Evolutionary conservation across 1,140 invertebrate species (phyloP), one percentile per base, ranked within the genome.

Genomic region (Bombus confusus): DNA sequence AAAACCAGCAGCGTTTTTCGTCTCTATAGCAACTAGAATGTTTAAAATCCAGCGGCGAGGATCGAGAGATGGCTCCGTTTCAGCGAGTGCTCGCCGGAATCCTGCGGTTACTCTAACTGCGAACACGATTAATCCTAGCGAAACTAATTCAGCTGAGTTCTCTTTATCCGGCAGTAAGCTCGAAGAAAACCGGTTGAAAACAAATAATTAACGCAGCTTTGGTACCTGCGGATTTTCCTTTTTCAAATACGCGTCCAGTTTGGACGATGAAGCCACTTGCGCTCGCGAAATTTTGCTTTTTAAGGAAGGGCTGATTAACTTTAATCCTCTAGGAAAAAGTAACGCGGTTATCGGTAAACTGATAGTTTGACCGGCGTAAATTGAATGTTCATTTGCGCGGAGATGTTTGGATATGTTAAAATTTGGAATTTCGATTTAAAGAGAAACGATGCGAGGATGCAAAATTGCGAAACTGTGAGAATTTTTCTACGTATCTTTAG

Each of bases 71-170:
- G 37, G 52, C 25, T 80, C 47, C 47, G 47, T 52, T 52, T 22
- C 47, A 86, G 22, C 79, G 57, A 80, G 83, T 74, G 79, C 84
- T 77, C 68, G 72, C 80, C 82, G 64, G 76, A 85, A 89, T 88
- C 52, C 78, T 88, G 91, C n/a, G 91, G 92, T 88, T 91, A 83
- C 68, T 84, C 83, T 87, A 90, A 92, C 90, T 90, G 80, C 86
- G 84, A 80, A 88, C 89, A 87, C 92, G 91, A 93, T 93, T 93
- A 93, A 93, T 93, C 90, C 90, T 91, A 90, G 89, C 82, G 91
- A 92, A 93, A 93, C 90, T 93, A 92, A 93, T 93, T 93, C 91
- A 87, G 80, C 87, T 92, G 89, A 92, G 92, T 91, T 92, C 88
- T 87, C 91, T 92, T 90, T 92, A 91, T 92, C 76, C 92, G 80